phyloP scores from a whole-genome alignment of 2,797 vertebrate genomes.

The Adelosebastes latens region DNA sequence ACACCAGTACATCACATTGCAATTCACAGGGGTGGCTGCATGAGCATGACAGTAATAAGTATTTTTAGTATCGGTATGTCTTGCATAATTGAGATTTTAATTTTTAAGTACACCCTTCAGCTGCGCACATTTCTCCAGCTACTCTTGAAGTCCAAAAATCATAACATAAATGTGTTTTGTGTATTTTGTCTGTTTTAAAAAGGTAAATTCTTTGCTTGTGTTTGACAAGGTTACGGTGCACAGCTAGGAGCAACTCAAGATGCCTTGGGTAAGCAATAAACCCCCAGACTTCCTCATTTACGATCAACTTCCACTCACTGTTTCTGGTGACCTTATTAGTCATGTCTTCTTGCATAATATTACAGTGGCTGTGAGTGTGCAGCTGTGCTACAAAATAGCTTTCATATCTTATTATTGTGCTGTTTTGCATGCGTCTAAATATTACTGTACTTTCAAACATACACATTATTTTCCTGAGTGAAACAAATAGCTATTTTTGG shows the following conservation, averaged over 20 bases:
- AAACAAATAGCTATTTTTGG: background rate
- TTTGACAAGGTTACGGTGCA: conserved; percentile 70
- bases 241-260: conserved; percentile 70
- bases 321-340: background rate
- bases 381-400: background rate
- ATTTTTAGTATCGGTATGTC: background rate
- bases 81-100: background rate
- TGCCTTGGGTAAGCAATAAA: conserved; percentile 68
- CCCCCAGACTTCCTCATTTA: background rate
- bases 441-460: background rate
- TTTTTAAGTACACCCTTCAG: background rate
- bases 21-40: background rate
- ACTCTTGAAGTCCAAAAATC: background rate
- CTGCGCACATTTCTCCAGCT: background rate
- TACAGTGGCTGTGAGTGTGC: background rate
- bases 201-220: conserved; percentile 24
- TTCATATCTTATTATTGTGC: background rate
- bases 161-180: background rate
- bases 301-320: background rate
- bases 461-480: background rate
- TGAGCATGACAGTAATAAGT: background rate
- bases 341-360: background rate
- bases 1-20: background rate
- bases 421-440: background rate
- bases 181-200: background rate